Conservation (phyloP, 2,888 invertebrate genomes). For the Diarsia rubi region DNA sequence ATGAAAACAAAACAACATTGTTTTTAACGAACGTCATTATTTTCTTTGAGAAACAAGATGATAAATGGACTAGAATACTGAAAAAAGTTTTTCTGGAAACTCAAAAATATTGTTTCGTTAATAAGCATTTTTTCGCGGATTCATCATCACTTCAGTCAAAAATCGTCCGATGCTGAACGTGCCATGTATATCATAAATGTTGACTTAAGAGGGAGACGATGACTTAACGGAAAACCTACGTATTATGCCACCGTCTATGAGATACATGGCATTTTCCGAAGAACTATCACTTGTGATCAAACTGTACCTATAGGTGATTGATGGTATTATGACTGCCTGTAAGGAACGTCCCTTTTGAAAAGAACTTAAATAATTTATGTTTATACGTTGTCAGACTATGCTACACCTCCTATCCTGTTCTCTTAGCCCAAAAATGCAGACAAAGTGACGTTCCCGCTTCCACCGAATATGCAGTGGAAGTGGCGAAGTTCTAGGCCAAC, state of each 20-base stretch:
- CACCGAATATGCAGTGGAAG: no score
- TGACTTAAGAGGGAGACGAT: no score
- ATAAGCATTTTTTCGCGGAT: background rate
- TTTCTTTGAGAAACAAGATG: constrained; percentile 17
- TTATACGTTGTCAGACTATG: no score
- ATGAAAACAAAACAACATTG: constrained; percentile 17
- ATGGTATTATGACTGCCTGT: background rate
- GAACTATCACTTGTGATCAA: background rate
- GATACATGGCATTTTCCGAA: background rate
- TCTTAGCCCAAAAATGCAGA: no score
- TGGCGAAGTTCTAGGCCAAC: no score
- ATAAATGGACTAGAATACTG: background rate
- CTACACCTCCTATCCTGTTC: no score
- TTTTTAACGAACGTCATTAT: constrained; percentile 23
- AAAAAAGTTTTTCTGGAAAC: background rate
- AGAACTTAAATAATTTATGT: no score
- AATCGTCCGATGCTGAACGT: background rate
- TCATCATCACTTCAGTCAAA: background rate
- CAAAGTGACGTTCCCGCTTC: no score
- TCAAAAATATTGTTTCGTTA: background rate
- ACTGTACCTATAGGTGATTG: no score
- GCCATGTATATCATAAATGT: no score
- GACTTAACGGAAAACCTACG: no score
- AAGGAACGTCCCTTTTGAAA: no score
- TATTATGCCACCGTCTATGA: background rate